Conservation (phyloP, 1,140 invertebrate genomes). For the Drosophila navojoa region DNA sequence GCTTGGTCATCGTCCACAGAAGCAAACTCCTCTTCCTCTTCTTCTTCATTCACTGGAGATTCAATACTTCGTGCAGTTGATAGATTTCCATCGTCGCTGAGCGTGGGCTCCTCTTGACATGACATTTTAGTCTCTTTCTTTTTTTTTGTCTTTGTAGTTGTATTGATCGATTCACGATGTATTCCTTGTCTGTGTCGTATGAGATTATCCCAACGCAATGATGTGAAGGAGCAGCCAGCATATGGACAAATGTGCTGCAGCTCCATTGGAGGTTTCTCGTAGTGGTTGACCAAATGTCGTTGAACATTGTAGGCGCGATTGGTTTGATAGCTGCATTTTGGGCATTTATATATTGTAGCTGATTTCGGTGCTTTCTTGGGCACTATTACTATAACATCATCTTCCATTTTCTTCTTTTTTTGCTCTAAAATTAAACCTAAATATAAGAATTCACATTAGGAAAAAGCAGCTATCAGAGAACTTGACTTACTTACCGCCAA, state of each 20-base stretch:
- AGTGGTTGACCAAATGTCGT: slow-evolving; percentile 16
- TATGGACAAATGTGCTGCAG: slow-evolving; percentile 11
- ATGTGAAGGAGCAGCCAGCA: slow-evolving; percentile 1
- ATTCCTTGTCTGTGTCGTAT: slow-evolving; percentile 15
- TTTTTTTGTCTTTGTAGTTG: neutral
- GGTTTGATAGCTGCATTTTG: slow-evolving; percentile 17
- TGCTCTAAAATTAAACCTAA: neutral
- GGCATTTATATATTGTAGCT: slow-evolving; percentile 1
- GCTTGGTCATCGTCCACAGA: neutral
- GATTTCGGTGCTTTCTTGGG: neutral
- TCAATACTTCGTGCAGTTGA: neutral
- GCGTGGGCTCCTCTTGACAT: neutral
- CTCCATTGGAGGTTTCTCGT: slow-evolving; percentile 27
- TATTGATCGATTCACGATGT: slow-evolving; percentile 9
- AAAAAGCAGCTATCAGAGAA: neutral
- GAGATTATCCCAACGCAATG: slow-evolving; percentile 39
- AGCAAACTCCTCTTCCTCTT: slow-evolving; percentile 1
- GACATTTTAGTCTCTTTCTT: neutral
- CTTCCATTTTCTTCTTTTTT: neutral
- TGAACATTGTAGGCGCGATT: slow-evolving; percentile 16
- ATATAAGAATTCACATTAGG: neutral
- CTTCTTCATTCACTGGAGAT: neutral
- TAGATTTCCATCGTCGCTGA: slow-evolving; percentile 2
- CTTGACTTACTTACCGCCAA: neutral
- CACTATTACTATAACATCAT: slow-evolving; percentile 2